Base-by-base conservation (phyloP, 2,113 vertebrate species). In the Apodemus speciosus region DNA sequence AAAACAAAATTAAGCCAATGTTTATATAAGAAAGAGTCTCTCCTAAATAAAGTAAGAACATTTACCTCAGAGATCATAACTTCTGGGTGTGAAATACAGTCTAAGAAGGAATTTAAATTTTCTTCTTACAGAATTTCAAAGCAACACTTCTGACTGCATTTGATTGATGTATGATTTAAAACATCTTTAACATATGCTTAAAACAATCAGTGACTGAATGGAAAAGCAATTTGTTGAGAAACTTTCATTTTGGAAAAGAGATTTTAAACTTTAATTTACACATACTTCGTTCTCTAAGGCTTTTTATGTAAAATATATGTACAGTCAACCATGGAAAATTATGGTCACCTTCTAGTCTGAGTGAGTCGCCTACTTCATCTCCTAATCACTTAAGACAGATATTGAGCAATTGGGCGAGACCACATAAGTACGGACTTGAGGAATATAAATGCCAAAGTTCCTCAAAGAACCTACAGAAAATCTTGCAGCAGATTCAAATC, bases 141-240 rank as follows among this genome's bases (percentile, higher is more conserved):
- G 73, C 40, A 90, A 43, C 69, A 8, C 90, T 3, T 71, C 66
- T 76, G 62, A 85, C 89, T 89, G 51, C n/a, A 77, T 81, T 85
- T 87, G 66, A 73, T 53, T 87, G 11, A 38, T 69, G 51, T 87
- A 53, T 25, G n/a, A 94, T 40, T 75, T 49, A 92, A 96, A 94
- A 62, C 46, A 80, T 30, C 83, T 79, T 40, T 81, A 23, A 86
- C 62, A 81, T 43, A 23, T 83, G 27, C 35, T 91, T 88, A 93
- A 85, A 43, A 77, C 2, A 89, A 69, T 62, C 5, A 32, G 51
- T 71, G 64, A 83, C 49, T 56, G 79, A 68, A 75, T 56, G 68
- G 71, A 90, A 40, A 95, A 96, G 62, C 2, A 90, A 71, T 84
- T 73, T 90, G 73, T 90, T 3, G 76, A 85, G 38, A 95, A 95